Conservation (phyloP, 2,888 invertebrate genomes). For the Scaptomyza flava region DNA sequence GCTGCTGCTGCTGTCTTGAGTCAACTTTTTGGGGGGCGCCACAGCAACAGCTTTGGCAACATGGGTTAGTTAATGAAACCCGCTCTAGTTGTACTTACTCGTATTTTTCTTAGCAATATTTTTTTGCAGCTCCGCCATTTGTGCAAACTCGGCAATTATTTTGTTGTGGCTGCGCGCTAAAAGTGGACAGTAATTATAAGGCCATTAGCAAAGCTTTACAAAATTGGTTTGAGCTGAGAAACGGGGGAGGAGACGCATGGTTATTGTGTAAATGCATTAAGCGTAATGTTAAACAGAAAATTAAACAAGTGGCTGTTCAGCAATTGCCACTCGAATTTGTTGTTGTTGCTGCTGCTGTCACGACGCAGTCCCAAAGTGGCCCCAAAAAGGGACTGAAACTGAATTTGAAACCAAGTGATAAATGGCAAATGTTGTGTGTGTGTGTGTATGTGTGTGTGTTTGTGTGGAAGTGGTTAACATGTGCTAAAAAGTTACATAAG, state of each 20-base stretch:
- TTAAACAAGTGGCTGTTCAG: constrained; percentile 57
- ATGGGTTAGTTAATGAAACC: constrained; percentile 66
- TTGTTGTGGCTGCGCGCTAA: constrained; percentile 46
- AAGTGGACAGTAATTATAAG: constrained; percentile 77
- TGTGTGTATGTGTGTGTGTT: neutral
- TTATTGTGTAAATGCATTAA: constrained; percentile 79
- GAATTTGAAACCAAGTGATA: constrained; percentile 40
- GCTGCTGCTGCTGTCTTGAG: constrained; percentile 11
- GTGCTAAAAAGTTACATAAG: neutral
- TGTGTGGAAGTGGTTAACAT: constrained; percentile 1
- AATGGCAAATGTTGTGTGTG: constrained; percentile 8
- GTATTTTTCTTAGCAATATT: constrained; percentile 40
- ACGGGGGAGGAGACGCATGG: constrained; percentile 48
- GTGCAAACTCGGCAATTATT: constrained; percentile 52
- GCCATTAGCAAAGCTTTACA: constrained; percentile 68
- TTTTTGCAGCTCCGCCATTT: constrained; percentile 42
- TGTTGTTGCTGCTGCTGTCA: neutral
- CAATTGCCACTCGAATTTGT: constrained; percentile 49
- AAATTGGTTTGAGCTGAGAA: neutral
- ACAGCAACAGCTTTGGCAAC: constrained; percentile 18
- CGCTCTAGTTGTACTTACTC: constrained; percentile 20
- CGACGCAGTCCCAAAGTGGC: constrained; percentile 34
- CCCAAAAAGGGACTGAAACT: constrained; percentile 27
- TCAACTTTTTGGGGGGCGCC: constrained; percentile 26
- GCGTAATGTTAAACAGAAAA: constrained; percentile 74